Conservation (phyloP, 2,113 vertebrate genomes). For the Myxocyprinus asiaticus region DNA sequence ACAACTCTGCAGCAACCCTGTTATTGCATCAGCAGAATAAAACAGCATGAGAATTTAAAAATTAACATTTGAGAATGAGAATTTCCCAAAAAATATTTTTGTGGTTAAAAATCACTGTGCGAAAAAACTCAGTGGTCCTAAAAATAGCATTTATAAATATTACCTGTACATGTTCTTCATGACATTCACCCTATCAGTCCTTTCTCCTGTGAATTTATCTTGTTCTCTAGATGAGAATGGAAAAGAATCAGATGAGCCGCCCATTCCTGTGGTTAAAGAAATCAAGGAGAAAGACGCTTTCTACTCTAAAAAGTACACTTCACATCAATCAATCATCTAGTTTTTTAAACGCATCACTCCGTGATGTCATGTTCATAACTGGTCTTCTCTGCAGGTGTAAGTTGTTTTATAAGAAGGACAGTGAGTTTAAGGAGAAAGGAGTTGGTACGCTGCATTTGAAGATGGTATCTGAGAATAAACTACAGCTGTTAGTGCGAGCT, state of each 20-base stretch:
- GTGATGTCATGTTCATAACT: too few relatives aligned
- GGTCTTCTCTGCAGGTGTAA: slow-evolving; percentile 83
- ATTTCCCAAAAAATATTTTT: too few relatives aligned
- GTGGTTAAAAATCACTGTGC: too few relatives aligned
- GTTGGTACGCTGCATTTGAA: slow-evolving; percentile 95
- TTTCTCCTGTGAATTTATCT: too few relatives aligned
- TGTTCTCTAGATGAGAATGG: slow-evolving; percentile 66
- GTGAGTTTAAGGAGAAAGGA: slow-evolving; percentile 96
- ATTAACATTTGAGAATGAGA: too few relatives aligned
- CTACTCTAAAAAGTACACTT: slow-evolving; percentile 90
- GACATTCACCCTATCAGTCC: too few relatives aligned
- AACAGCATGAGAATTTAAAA: too few relatives aligned
- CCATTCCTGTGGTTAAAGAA: slow-evolving; percentile 86
- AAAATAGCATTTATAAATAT: too few relatives aligned
- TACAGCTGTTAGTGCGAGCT: slow-evolving; percentile 88
- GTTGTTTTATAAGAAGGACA: slow-evolving; percentile 95
- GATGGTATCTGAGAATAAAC: slow-evolving; percentile 78
- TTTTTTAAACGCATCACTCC: not conserved
- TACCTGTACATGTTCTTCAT: too few relatives aligned
- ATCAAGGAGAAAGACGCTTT: slow-evolving; percentile 95
- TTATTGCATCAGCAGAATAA: too few relatives aligned
- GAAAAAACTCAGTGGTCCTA: too few relatives aligned
- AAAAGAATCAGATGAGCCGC: slow-evolving; percentile 88
- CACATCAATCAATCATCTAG: slow-evolving; percentile 9
- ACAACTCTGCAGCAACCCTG: too few relatives aligned